A percentile compares a stretch with the other conserved stretches of the same genome.
phyloP scores from a whole-genome alignment of 2,888 invertebrate species.

The Brachyptera risi region DNA sequence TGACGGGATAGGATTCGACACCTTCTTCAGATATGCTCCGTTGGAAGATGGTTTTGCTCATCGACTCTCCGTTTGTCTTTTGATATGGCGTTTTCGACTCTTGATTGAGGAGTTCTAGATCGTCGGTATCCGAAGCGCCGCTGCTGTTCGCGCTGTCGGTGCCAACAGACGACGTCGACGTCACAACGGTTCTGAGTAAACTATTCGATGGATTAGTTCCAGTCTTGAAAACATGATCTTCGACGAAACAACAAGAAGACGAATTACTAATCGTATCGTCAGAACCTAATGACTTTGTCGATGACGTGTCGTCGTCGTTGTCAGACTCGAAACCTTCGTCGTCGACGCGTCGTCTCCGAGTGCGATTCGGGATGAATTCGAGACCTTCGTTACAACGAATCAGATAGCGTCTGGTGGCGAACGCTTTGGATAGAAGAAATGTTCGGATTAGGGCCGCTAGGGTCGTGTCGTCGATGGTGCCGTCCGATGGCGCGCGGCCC shows the following conservation, averaged over 20 bases:
- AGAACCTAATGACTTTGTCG: slow-evolving; percentile 30
- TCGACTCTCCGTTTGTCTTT: slow-evolving; percentile 15
- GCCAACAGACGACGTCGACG: slow-evolving; percentile 18
- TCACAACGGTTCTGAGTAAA: slow-evolving; percentile 17
- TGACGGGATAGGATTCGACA: slow-evolving; percentile 35
- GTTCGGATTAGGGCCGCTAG: slow-evolving; percentile 34
- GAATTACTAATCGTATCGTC: slow-evolving; percentile 34
- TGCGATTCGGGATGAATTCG: slow-evolving; percentile 18
- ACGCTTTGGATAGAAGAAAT: slow-evolving; percentile 20
- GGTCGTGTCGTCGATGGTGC: slow-evolving; percentile 35
- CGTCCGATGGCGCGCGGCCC: slow-evolving; percentile 35
- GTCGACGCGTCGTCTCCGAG: slow-evolving; percentile 23
- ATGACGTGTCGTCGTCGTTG: slow-evolving; percentile 42
- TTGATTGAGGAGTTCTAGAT: slow-evolving; percentile 29
- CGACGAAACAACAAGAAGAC: slow-evolving; percentile 33
- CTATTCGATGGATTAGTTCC: slow-evolving; percentile 17
- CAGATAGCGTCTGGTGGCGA: slow-evolving; percentile 21
- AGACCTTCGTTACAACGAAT: slow-evolving; percentile 26
- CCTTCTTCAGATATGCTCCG: slow-evolving; percentile 7
- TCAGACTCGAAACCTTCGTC: slow-evolving; percentile 52
- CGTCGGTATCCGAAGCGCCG: slow-evolving; percentile 38
- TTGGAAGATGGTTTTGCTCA: slow-evolving; percentile 27
- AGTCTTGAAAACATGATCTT: slow-evolving; percentile 33
- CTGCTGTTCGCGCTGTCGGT: slow-evolving; percentile 39
- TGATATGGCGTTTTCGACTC: slow-evolving; percentile 24